Percentiles rank a stretch among this genome's conserved stretches.
phyloP scores from a whole-genome alignment of 2,797 vertebrate genomes.

The Dicrostonyx torquatus region DNA sequence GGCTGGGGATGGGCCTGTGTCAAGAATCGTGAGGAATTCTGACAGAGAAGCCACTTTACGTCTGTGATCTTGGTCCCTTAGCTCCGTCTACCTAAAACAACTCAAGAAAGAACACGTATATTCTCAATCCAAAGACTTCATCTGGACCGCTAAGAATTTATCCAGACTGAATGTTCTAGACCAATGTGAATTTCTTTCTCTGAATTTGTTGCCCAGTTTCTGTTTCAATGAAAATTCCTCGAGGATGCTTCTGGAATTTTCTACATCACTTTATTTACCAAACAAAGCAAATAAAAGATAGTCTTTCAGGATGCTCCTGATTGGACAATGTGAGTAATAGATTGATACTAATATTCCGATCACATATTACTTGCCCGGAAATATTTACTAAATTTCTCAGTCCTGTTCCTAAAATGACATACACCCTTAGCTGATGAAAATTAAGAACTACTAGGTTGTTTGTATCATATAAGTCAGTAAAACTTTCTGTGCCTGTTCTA shows the following conservation, averaged over 20 bases:
- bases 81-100: neutral
- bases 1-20: neutral
- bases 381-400: slow-evolving; percentile 30
- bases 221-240: slow-evolving; percentile 32
- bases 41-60: neutral
- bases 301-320: neutral
- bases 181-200: neutral
- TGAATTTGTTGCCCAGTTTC: neutral
- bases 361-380: neutral
- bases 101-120: neutral
- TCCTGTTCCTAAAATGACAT: neutral
- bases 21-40: neutral
- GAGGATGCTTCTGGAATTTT: neutral
- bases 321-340: neutral
- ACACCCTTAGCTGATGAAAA: slow-evolving; percentile 16
- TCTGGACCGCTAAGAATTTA: neutral
- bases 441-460: neutral
- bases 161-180: neutral
- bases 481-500: neutral
- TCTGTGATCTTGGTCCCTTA: neutral
- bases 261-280: neutral
- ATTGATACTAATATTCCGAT: neutral
- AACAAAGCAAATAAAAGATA: neutral
- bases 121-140: neutral
- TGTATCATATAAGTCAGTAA: neutral